A percentile compares a stretch with the other conserved stretches of the same genome.
phyloP scores from a whole-genome alignment of 2,113 vertebrate genomes.

The Crotalus tigris region DNA sequence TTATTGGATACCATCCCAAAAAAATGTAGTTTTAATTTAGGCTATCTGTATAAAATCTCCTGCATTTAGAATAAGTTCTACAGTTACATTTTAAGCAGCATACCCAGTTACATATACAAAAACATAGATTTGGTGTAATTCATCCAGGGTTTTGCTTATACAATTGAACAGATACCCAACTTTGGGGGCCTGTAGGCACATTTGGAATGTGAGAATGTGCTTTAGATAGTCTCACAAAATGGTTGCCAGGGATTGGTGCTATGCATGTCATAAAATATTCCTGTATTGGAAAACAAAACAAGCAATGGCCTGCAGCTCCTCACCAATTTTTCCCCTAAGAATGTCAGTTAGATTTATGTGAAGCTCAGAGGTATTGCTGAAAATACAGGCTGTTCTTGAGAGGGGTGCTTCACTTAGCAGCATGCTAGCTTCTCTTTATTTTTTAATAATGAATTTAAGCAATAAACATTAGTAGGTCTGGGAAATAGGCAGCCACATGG shows the following conservation, averaged over 20 bases:
- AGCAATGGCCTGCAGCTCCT: neutral
- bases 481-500: neutral
- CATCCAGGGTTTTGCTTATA: neutral
- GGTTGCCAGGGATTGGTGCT: neutral
- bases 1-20: conserved; percentile 1
- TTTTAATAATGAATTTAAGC: neutral
- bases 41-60: conserved; percentile 33
- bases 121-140: neutral
- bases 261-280: neutral
- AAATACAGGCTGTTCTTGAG: neutral
- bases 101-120: conserved; percentile 12
- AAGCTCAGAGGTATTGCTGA: neutral
- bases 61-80: conserved; percentile 40
- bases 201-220: neutral
- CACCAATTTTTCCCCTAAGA: neutral
- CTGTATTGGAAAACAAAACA: neutral
- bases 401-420: neutral
- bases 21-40: conserved; percentile 24
- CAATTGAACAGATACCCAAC: neutral
- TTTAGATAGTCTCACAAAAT: neutral
- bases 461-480: neutral
- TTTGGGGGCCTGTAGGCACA: neutral
- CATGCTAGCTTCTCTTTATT: neutral
- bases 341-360: neutral
- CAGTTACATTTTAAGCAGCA: conserved; percentile 21